Base-by-base conservation (phyloP, 1,140 invertebrate species). In the Solen grandis region DNA sequence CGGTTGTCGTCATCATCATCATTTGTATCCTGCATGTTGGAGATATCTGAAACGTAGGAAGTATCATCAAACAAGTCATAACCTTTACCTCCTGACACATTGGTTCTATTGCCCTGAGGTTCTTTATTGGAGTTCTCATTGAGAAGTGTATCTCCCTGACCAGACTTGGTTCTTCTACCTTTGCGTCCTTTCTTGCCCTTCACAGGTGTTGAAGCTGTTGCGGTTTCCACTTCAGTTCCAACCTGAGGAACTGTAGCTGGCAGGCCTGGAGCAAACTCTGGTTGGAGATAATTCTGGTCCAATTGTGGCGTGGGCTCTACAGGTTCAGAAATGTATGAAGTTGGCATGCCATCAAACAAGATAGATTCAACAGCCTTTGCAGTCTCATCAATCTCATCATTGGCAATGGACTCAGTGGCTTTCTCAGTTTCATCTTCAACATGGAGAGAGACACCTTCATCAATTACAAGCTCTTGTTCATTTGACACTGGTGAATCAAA, bases 331-430 rank as follows among this genome's bases (percentile, higher is more conserved):
- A 78, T 78, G 19, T 29, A 8, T 27, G 29, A 16, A 25, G 54
- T 46, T 29, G 60, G 50, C 27, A 82, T 74, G 5, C 76, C 83
- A 70, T 84, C 85, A 4, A 84, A 36, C 27, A 86, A 54, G 27
- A 86, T 86, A 50, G 82, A 84, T 68, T 78, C 78, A 38, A 86
- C 84, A 41, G 85, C 85, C 10, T 81, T 75, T 8, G 83, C 85
- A 14, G 81, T 86, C 73, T 86, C 85, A 79, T 83, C 73, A 74
- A 52, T 73, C 59, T 81, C 68, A 19, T 81, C 62, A 63, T 65
- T 59, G 2, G 35, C 65, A 69, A 88, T 46, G 27, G 82, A 84
- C 62, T 85, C 82, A 5, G 85, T 82, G 41, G 86, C 86, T 41
- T 83, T 81, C 0, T 81, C 82, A 8, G 85, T 80, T 68, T 88